Evolutionary conservation across 2,888 invertebrate species (phyloP), one percentile per base, ranked within the genome.

Genomic region (Aporophyla nigra): DNA sequence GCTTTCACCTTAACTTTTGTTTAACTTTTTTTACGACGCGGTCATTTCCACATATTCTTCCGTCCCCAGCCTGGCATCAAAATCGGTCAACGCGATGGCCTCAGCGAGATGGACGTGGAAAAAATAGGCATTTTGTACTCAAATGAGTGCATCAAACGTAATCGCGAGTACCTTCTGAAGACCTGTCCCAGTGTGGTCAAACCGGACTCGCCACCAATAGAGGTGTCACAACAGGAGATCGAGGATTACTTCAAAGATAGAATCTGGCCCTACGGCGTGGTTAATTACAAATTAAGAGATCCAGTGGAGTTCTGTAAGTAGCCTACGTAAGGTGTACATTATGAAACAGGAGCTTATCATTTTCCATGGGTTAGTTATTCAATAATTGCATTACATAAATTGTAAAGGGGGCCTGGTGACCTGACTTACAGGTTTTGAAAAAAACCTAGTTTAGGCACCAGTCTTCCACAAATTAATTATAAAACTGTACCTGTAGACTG

Each of bases 131-230:
- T 91, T n/a, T 83, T 95, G 46, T 96, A 92, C 74, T 92, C 94
- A 4, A 84, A 82, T 2, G 95, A 96, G 84, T 96, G 96, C 76
- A 87, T 93, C 1, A 87, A 93, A 33, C 92, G 96, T 0, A 95
- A 95, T 77, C 91, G 89, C 58, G 91, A 95, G 3, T 96, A 96
- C 69, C 92, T 96, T 0, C 27, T 92, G 7, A 93, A 92, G 73
- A 96, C 96, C 4, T 96, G 96, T 56, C 95, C 96, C 0, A 95
- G 90, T 63, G 96, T 94, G 0, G 91, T 95, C 2, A 92, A 88
- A 73, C 21, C 84, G 0, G 76, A 80, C 1, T 40, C 43, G 0
- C 40, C 54, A 16, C 70, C 76, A 0, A 49, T 63, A 0, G 80
- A 83, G 12, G 74, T 90, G 14, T 75, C 90, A 0, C 69, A 89